phyloP scores from a whole-genome alignment of 2,888 invertebrate species.

The Agrotis clavis region DNA sequence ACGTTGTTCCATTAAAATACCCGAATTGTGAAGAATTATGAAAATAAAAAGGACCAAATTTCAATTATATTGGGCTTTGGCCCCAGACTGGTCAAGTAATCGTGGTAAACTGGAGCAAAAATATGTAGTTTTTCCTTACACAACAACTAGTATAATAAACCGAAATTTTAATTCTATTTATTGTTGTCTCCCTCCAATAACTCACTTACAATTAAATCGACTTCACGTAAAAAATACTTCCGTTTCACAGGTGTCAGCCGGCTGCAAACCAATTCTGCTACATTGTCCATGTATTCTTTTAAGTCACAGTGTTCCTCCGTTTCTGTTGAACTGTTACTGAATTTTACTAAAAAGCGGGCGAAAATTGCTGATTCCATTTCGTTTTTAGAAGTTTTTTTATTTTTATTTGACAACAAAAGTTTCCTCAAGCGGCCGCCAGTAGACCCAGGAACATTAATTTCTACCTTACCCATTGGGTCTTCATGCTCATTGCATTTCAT shows the following conservation, averaged over 20 bases:
- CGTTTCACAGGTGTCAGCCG: conserved; percentile 33
- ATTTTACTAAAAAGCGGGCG: conserved; percentile 31
- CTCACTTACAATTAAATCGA: conserved; percentile 45
- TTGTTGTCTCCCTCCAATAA: conserved; percentile 27
- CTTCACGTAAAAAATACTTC: conserved; percentile 23
- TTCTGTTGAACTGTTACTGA: background rate
- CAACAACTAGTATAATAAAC: background rate
- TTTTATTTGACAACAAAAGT: background rate
- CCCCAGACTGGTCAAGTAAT: background rate
- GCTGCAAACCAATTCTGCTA: conserved; percentile 40
- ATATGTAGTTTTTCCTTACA: background rate
- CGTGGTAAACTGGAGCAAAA: background rate
- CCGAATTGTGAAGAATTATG: background rate
- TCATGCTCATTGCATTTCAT: too few relatives aligned
- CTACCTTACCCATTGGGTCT: background rate
- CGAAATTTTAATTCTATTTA: background rate
- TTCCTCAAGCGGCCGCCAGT: background rate
- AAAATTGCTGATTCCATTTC: background rate
- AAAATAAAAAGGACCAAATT: background rate
- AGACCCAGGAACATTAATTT: background rate
- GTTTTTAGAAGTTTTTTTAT: background rate
- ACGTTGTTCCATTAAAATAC: background rate
- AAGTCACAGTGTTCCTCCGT: background rate
- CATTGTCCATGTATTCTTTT: conserved; percentile 45
- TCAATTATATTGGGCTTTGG: background rate